phyloP scores from a whole-genome alignment of 2,113 vertebrate species.

The Monarcha castaneiventris region DNA sequence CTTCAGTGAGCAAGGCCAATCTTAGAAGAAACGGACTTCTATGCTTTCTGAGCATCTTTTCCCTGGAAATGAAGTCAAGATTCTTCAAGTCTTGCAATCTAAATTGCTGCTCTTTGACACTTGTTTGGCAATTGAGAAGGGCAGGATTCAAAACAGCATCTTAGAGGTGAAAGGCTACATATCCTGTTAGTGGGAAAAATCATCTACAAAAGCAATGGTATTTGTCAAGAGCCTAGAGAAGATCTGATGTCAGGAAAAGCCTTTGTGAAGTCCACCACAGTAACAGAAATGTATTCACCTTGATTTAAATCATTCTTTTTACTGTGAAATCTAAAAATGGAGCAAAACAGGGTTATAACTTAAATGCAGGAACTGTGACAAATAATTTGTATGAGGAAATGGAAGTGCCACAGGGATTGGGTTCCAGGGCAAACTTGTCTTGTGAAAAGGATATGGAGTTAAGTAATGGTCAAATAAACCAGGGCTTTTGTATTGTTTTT shows the following conservation, averaged over 20 bases:
- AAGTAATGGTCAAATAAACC: not conserved
- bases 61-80: not conserved
- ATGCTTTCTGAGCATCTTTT: not conserved
- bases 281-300: not conserved
- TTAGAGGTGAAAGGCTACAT: constrained; percentile 60
- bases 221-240: constrained; percentile 31
- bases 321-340: constrained; percentile 29
- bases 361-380: not conserved
- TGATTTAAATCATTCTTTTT: constrained; percentile 47
- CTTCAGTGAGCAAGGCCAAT: not conserved
- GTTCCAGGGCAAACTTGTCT: not conserved
- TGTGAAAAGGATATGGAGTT: constrained; percentile 8
- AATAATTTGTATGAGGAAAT: constrained; percentile 6
- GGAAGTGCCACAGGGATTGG: not conserved
- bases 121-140: constrained; percentile 33
- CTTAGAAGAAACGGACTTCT: not conserved
- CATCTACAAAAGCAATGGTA: constrained; percentile 15
- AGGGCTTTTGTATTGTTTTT: not conserved
- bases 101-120: constrained; percentile 35
- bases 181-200: constrained; percentile 62
- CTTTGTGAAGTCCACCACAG: not conserved
- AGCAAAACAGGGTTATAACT: not conserved
- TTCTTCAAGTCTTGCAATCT: not conserved
- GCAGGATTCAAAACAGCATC: constrained; percentile 42
- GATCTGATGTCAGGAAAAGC: constrained; percentile 31